Evolutionary conservation across 1,140 invertebrate genomes (phyloP), one percentile per base, ranked within the genome.

Genomic region (Littorina saxatilis): DNA sequence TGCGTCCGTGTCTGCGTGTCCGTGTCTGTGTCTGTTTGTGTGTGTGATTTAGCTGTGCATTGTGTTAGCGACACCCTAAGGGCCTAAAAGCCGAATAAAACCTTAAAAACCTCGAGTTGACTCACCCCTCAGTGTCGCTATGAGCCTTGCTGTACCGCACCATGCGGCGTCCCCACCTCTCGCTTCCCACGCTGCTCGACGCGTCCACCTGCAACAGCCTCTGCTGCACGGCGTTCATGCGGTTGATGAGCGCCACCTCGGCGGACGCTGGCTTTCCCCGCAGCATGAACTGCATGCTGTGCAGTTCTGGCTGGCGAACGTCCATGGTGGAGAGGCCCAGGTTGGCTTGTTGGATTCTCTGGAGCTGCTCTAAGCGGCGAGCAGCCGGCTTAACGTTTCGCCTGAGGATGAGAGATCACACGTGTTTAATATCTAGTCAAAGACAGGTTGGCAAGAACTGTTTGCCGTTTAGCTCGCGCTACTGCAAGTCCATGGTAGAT

Each of bases 251-350:
- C 0, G 70, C 27, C 58, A 61, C 58, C 37, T 73, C 70, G 40
- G 70, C 70, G 5, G 70, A 73, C 23, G 70, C 70, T 15, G 70
- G 70, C 20, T 73, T 73, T n/a, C 70, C 70, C 23, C 43, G 23
- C 40, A 73, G 70, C 40, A 73, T 47, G 70, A 73, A 73, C 40
- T 73, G 40, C 43, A 50, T 73, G 70, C 70, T 43, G 4, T 4
- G 40, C 3, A 73, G 70, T 23, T 50, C 70, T 3, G 70, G 70
- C 40, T 73, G 40, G 3, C 70, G 70, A 1, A 47, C 4, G 70
- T 73, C 70, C 70, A 73, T 73, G 70, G 40, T 29, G 70, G 70
- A 73, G 37, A 73, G 43, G 1, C 70, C 70, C n/a, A 29, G 70
- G 70, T 73, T 73, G 70, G 70, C 70, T 27, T 43, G n/a, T 43